Conservation (phyloP, 2,113 vertebrate species). For the Thalassarche chlororhynchos region DNA sequence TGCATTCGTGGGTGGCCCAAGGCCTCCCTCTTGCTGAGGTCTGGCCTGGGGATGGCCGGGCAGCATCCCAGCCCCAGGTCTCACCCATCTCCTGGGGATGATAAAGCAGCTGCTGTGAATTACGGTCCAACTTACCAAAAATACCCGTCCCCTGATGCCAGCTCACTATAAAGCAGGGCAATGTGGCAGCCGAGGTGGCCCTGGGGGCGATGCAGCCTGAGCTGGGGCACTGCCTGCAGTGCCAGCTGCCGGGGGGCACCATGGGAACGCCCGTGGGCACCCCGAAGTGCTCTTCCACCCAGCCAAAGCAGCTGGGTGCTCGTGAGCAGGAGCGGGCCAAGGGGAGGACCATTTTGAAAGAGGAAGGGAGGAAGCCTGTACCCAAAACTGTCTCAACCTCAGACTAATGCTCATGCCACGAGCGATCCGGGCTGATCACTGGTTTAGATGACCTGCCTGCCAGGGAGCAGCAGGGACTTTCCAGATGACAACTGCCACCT, state of each 20-base stretch:
- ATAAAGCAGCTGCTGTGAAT: not conserved
- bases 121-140: not conserved
- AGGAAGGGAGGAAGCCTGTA: not conserved
- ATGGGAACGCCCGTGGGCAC: not conserved
- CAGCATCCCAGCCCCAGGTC: not conserved
- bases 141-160: not conserved
- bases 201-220: not conserved
- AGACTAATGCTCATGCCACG: not conserved
- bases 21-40: not conserved
- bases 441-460: not conserved
- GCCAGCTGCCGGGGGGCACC: not conserved
- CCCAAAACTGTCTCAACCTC: not conserved
- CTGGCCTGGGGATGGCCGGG: not conserved
- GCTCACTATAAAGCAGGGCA: not conserved
- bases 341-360: not conserved
- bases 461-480: constrained; percentile 49
- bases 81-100: not conserved
- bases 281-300: not conserved
- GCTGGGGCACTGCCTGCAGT: not conserved
- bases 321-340: not conserved
- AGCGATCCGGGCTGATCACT: not conserved
- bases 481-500: constrained; percentile 50
- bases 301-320: not conserved
- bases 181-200: not conserved
- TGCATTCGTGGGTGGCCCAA: not conserved